Evolutionary conservation across 2,888 invertebrate genomes (phyloP).

Genomic region (Mesorhabditis sp.): DNA sequence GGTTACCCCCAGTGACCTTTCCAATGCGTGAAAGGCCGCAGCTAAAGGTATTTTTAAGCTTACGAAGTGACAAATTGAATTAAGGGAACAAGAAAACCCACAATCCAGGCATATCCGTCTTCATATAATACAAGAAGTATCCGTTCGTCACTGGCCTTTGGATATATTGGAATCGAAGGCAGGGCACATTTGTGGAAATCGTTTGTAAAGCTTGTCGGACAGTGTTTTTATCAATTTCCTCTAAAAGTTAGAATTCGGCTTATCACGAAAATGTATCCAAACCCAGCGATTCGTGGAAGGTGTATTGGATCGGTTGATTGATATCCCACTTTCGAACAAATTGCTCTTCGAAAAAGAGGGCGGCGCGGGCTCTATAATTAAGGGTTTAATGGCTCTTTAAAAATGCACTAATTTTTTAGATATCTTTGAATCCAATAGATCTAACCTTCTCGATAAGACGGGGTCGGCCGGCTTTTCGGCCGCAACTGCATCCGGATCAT

Average conservation of each 20-base stretch:
- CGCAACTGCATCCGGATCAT: too few relatives aligned
- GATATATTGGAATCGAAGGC: conserved; percentile 24
- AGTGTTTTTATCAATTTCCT: conserved; percentile 19
- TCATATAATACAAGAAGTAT: conserved; percentile 36
- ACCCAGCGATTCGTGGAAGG: conserved; percentile 34
- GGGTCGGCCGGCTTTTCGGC: too few relatives aligned
- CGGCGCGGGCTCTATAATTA: conserved; percentile 8
- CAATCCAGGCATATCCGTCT: conserved; percentile 25
- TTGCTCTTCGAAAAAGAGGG: conserved; percentile 18
- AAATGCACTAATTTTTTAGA: too few relatives aligned
- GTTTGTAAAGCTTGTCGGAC: conserved; percentile 17
- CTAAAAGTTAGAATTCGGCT: conserved; percentile 16
- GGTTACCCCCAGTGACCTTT: conserved; percentile 31
- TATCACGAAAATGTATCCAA: not conserved
- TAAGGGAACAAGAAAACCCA: not conserved
- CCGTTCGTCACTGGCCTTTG: conserved; percentile 16
- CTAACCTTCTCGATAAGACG: too few relatives aligned
- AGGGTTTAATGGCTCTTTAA: too few relatives aligned
- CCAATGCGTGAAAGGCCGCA: conserved; percentile 43
- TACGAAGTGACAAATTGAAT: not conserved
- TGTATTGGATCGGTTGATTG: conserved; percentile 33
- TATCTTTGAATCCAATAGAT: too few relatives aligned
- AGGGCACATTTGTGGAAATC: conserved; percentile 13
- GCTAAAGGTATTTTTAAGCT: conserved; percentile 17
- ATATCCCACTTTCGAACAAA: conserved; percentile 32